Evolutionary conservation across 2,113 vertebrate genomes (phyloP).

Genomic region (Mus musculus): DNA sequence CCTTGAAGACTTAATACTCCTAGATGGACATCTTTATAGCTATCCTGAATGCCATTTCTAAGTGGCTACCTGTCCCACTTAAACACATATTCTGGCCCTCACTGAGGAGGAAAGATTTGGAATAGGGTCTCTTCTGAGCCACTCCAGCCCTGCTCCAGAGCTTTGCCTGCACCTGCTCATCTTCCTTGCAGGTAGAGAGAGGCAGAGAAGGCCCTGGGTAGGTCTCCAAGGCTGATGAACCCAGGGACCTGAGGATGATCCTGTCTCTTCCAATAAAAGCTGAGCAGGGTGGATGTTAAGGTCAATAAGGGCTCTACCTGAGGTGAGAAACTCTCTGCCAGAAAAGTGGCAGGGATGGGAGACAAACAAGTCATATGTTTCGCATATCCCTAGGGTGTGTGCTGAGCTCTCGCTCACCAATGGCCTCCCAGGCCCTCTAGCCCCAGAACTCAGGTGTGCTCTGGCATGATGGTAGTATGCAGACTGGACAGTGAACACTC

Average conservation of each 20-base stretch:
- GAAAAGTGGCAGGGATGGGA: background rate
- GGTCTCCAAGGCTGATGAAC: background rate
- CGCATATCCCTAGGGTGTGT: background rate
- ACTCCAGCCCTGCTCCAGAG: background rate
- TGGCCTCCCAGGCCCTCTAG: background rate
- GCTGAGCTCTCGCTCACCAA: background rate
- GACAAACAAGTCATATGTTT: background rate
- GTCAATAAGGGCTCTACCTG: background rate
- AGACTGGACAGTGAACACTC: background rate
- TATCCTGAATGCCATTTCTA: background rate
- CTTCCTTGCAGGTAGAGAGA: background rate
- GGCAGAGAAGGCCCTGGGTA: background rate
- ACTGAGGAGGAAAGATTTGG: background rate
- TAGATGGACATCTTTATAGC: background rate
- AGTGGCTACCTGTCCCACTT: background rate
- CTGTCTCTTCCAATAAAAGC: too few species aligned
- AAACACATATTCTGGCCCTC: background rate
- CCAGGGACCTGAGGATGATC: background rate
- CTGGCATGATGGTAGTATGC: background rate
- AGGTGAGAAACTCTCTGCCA: background rate
- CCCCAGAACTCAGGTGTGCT: background rate
- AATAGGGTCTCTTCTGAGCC: background rate
- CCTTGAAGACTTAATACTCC: background rate
- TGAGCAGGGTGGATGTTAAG: background rate
- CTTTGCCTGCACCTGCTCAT: background rate